phyloP scores from a whole-genome alignment of 1,140 invertebrate species.

The Bombus waltoni region DNA sequence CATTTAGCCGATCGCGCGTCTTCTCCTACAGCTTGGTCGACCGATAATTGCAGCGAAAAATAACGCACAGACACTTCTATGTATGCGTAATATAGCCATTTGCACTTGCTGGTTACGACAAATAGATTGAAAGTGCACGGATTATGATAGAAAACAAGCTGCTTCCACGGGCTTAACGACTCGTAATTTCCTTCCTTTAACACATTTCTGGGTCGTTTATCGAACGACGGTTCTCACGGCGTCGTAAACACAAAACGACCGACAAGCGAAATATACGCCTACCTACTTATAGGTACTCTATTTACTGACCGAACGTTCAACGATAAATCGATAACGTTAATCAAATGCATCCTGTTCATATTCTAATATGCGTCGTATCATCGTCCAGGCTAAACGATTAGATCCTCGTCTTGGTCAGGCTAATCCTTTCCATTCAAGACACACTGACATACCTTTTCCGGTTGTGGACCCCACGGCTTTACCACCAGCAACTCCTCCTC shows the following conservation, averaged over 20 bases:
- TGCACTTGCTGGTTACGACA: neutral
- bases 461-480: slow-evolving; percentile 78
- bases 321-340: slow-evolving; percentile 70
- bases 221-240: slow-evolving; percentile 64
- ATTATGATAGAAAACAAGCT: slow-evolving; percentile 32
- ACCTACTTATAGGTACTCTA: slow-evolving; percentile 47
- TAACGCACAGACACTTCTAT: neutral
- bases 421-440: neutral
- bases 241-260: slow-evolving; percentile 56
- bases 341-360: slow-evolving; percentile 72
- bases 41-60: slow-evolving; percentile 5
- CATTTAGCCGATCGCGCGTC: neutral
- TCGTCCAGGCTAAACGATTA: slow-evolving; percentile 28
- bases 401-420: neutral
- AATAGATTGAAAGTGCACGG: slow-evolving; percentile 14
- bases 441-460: slow-evolving; percentile 75
- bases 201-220: slow-evolving; percentile 34
- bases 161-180: slow-evolving; percentile 4
- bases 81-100: slow-evolving; percentile 25
- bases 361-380: neutral
- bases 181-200: slow-evolving; percentile 43
- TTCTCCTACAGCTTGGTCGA: neutral
- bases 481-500: slow-evolving; percentile 81
- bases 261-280: slow-evolving; percentile 31
- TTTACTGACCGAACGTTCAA: slow-evolving; percentile 60